A percentile compares a stretch with the other conserved stretches of the same genome.
These are phyloP conservation scores for Drosophila kuntzei DNA, from an alignment of 2,888 invertebrate species.

Conservation along the genomic window DNA sequence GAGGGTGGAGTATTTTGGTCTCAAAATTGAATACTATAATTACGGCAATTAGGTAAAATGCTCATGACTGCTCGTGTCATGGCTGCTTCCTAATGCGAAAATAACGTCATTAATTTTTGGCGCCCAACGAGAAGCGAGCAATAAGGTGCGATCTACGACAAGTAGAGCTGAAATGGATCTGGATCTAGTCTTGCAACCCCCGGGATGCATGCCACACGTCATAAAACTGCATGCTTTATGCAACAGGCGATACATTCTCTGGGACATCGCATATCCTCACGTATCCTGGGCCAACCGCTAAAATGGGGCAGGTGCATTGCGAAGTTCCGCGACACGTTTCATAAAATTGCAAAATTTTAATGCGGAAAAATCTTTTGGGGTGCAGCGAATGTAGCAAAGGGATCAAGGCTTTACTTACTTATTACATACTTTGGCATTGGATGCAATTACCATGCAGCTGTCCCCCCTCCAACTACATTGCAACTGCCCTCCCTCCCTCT, in stretches of 20 bases:
- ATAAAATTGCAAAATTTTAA: constrained; percentile 56
- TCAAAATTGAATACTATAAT: constrained; percentile 70
- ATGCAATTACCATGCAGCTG: constrained; percentile 72
- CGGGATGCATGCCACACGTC: constrained; percentile 41
- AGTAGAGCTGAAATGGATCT: constrained; percentile 17
- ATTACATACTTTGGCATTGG: constrained; percentile 52
- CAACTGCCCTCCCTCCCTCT: neutral
- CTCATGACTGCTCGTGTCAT: constrained; percentile 77
- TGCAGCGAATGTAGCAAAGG: constrained; percentile 32
- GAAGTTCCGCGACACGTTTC: constrained; percentile 34
- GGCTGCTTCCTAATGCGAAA: constrained; percentile 81
- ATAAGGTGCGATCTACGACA: constrained; percentile 3
- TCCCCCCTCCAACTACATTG: constrained; percentile 3
- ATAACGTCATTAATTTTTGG: constrained; percentile 76
- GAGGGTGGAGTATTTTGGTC: constrained; percentile 6
- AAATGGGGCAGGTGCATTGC: constrained; percentile 48
- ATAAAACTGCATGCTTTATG: constrained; percentile 47
- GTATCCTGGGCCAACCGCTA: constrained; percentile 5
- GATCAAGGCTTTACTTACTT: constrained; percentile 24
- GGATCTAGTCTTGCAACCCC: constrained; percentile 32
- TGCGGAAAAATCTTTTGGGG: constrained; percentile 72
- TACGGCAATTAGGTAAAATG: constrained; percentile 76
- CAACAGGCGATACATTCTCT: neutral
- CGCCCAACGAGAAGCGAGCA: constrained; percentile 12
- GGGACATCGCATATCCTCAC: constrained; percentile 2